Base-by-base conservation (phyloP, 2,797 vertebrate genomes). In the Peromyscus nudipes region DNA sequence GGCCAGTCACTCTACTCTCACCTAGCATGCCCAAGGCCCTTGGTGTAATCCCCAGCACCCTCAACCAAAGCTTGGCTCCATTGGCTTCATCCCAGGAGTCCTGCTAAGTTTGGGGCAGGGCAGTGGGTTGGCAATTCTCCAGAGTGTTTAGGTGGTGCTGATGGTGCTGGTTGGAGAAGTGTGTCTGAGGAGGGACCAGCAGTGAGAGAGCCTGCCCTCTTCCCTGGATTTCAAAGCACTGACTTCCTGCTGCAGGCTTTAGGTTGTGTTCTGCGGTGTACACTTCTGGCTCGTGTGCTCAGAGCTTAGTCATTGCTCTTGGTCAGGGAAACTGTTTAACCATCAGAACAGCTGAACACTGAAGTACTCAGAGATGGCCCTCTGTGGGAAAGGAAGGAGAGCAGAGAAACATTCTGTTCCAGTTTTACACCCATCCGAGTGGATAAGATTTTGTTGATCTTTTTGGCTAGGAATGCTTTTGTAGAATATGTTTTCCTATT, bases 201-300 rank as follows among this genome's bases (percentile, higher is more conserved):
- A 73, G 34, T 31, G 73, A 96, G 85, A 81, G 65, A 29, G 10
- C 40, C 31, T 84, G 4, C 46, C 13, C n/a, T 85, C 73, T 95
- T 60, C 73, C 5, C 2, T 37, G 12, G 49, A 65, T 91, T 77
- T 77, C 62, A 84, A 46, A 91, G 52, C 52, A 16, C 64, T 37
- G 43, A 95, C 89, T 97, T 98, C 96, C 97, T 92, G 92, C 65
- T 81, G 55, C 29, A 0, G 5, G 52, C 82, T 96, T 96, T 71
- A 52, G 69, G 31, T 67, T 55, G 73, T 92, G 64, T 34, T 37
- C 91, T 62, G 69, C 0, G 37, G n/a, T 1, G 80, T 23, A 16
- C 46, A 21, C 12, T 23, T 73, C 73, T 76, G 3, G 1, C 67
- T 43, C 62, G 67, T 79, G 10, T 12, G 85, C 82, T 83, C 82